Percentiles rank a stretch among this genome's conserved stretches.
These are phyloP conservation scores for Drosophila repleta DNA, from an alignment of 1,140 invertebrate species.

Conservation along the genomic window DNA sequence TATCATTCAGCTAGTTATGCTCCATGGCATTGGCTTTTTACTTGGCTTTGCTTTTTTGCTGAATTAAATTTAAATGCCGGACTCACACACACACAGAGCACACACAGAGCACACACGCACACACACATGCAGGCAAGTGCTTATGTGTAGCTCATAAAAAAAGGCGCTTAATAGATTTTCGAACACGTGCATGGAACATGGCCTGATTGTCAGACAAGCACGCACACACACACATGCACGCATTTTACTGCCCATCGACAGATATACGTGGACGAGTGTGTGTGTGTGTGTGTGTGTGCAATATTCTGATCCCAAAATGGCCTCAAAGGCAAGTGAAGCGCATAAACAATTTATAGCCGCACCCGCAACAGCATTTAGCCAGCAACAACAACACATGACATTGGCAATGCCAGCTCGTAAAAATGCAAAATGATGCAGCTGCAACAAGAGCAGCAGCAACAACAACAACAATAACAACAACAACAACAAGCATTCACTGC, in stretches of 20 bases:
- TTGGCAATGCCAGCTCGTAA: slow-evolving; percentile 62
- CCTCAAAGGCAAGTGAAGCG: slow-evolving; percentile 79
- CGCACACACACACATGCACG: slow-evolving; percentile 17
- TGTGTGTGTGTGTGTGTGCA: slow-evolving; percentile 34
- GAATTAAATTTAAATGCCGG: slow-evolving; percentile 31
- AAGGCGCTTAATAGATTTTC: slow-evolving; percentile 77
- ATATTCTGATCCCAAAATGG: slow-evolving; percentile 71
- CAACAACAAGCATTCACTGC: slow-evolving; percentile 17
- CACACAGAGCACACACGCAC: slow-evolving; percentile 3
- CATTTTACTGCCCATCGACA: slow-evolving; percentile 18
- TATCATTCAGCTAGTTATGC: too few relatives aligned
- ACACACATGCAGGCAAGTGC: slow-evolving; percentile 1
- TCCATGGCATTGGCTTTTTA: too few relatives aligned
- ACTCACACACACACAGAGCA: slow-evolving; percentile 15
- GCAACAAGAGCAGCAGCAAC: slow-evolving; percentile 30
- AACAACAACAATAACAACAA: not conserved
- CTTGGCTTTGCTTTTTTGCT: slow-evolving; percentile 2
- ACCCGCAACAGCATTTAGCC: slow-evolving; percentile 58
- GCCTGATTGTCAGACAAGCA: slow-evolving; percentile 47
- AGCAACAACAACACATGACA: slow-evolving; percentile 48
- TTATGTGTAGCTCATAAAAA: slow-evolving; percentile 50
- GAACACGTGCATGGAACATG: slow-evolving; percentile 72
- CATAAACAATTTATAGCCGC: slow-evolving; percentile 80
- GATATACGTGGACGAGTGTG: slow-evolving; percentile 4
- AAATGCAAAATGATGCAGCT: slow-evolving; percentile 75